Evolutionary conservation across 2,888 invertebrate genomes (phyloP), one percentile per base, ranked within the genome.

Genomic region (Acronicta aceris): DNA sequence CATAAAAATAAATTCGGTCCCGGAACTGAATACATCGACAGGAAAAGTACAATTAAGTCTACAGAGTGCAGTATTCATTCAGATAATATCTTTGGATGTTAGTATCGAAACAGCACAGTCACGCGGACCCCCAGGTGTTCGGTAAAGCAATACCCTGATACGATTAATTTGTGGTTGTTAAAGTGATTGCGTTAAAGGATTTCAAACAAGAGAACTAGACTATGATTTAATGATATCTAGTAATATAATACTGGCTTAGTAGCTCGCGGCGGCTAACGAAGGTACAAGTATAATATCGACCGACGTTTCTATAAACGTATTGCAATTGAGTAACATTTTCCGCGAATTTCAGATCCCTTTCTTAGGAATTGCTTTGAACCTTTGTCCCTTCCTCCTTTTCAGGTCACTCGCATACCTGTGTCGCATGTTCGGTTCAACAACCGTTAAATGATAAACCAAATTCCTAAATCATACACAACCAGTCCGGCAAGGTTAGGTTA

Each of bases 31-130:
- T 57, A 21, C 27, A 47, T 51, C 62, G 59, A 77, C 81, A 81
- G 82, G 84, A 81, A 82, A 78, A 79, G 62, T 74, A 70, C 77
- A 85, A 85, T 87, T 84, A 86, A 38, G 60, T 61, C 58, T 62
- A 50, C 65, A 48, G 62, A 74, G 61, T 68, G 65, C 59, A 71
- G 59, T 66, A 68, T 73, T 65, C 63, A 68, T 73, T 65, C 63
- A 63, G 49, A 42, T 72, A 74, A 74, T 72, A 68, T 62, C 57
- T 61, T 41, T 58, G 65, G 38, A n/a, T 45, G 57, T 50, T 55
- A 59, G 25, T 53, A 50, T 45, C 15, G 30, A 51, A 42, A 16
- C 36, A 43, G 49, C 6, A 38, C 45, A 40, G 65, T 54, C 54
- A 60, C 51, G 69, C 60, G 69, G 71, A 69, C 65, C 65, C 63